Conservation (phyloP, 2,797 vertebrate species). For the Pterois miles region DNA sequence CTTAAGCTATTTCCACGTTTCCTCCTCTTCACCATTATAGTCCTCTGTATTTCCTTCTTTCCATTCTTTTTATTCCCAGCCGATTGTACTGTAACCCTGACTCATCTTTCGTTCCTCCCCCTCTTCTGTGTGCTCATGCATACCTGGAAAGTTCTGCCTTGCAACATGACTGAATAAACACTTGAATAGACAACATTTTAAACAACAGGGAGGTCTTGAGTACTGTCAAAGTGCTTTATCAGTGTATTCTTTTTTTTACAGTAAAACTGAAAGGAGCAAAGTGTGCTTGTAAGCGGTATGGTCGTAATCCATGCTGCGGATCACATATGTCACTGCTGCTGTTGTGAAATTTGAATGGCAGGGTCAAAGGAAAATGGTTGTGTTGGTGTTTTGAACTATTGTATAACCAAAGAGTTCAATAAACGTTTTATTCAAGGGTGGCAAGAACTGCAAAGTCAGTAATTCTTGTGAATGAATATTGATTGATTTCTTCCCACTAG, state of each 20-base stretch:
- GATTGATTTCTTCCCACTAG: constrained; percentile 74
- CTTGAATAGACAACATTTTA: constrained; percentile 10
- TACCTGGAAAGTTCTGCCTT: constrained; percentile 46
- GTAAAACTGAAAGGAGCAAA: constrained; percentile 17
- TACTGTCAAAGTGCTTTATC: not conserved
- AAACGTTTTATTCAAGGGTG: not conserved
- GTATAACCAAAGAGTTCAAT: not conserved
- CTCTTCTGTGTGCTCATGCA: constrained; percentile 25
- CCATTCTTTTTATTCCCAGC: constrained; percentile 31
- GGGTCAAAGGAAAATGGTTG: not conserved
- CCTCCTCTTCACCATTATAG: constrained; percentile 28
- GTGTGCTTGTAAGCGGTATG: constrained; percentile 4
- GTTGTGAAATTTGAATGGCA: constrained; percentile 15
- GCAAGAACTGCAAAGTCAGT: not conserved
- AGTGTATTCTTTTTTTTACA: not conserved
- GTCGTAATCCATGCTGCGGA: not conserved
- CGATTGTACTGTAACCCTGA: constrained; percentile 46
- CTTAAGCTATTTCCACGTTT: constrained; percentile 40
- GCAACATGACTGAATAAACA: constrained; percentile 9
- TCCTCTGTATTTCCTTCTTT: constrained; percentile 38
- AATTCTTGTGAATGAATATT: not conserved
- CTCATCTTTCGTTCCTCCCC: constrained; percentile 41
- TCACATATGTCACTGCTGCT: constrained; percentile 13
- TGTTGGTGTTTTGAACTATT: constrained; percentile 5
- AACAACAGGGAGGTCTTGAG: not conserved